phyloP scores from a whole-genome alignment of 2,113 vertebrate genomes.

The Erinaceus europaeus region DNA sequence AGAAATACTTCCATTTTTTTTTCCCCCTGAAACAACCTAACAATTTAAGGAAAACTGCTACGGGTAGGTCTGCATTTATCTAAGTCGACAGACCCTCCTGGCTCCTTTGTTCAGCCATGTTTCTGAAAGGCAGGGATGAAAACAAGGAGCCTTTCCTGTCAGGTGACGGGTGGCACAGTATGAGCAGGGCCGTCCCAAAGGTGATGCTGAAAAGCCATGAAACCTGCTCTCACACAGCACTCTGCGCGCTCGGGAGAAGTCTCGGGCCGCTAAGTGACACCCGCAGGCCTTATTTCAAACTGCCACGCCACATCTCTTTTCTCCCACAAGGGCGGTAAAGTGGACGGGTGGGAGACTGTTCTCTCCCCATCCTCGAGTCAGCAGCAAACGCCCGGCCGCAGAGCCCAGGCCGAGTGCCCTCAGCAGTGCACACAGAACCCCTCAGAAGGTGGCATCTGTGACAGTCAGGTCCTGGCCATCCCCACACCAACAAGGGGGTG shows the following conservation, averaged over 20 bases:
- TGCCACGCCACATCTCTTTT: neutral
- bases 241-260: too few relatives aligned
- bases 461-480: neutral
- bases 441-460: neutral
- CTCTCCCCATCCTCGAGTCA: too few relatives aligned
- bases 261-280: neutral
- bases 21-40: neutral
- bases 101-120: neutral
- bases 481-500: neutral
- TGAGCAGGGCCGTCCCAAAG: too few relatives aligned
- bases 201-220: too few relatives aligned
- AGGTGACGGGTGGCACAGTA: too few relatives aligned
- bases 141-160: neutral
- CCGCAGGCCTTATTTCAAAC: neutral
- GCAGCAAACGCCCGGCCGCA: too few relatives aligned
- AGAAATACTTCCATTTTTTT: neutral
- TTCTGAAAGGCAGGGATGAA: neutral
- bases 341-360: too few relatives aligned
- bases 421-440: neutral
- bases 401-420: neutral
- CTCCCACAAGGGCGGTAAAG: neutral
- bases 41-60: neutral
- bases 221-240: too few relatives aligned
- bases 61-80: neutral
- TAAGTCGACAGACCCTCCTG: neutral